A percentile compares a stretch with the other conserved stretches of the same genome.
Evolutionary conservation across 2,888 invertebrate species (phyloP).

Genomic region (Callinectes sapidus): DNA sequence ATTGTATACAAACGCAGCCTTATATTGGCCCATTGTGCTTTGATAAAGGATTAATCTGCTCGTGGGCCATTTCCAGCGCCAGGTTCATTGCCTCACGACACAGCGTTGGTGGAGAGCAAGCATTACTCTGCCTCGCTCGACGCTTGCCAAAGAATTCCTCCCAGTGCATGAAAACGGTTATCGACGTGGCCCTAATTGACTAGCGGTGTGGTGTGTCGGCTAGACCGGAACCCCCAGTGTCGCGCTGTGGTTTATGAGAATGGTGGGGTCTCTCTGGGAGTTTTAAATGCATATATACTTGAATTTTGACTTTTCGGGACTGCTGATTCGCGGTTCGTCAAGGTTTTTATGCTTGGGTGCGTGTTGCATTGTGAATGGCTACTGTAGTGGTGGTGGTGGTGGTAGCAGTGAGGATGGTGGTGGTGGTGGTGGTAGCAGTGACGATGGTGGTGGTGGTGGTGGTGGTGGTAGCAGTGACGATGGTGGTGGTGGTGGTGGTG

Average conservation of each 20-base stretch:
- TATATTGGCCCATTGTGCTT: conserved; percentile 8
- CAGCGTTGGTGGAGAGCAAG: neutral
- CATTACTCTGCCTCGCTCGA: neutral
- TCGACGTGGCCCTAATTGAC: neutral
- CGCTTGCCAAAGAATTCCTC: conserved; percentile 17
- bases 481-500: neutral
- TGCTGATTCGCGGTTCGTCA: neutral
- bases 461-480: too few relatives aligned
- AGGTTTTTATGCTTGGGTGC: neutral
- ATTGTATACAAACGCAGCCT: neutral
- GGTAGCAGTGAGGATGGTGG: too few relatives aligned
- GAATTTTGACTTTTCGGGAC: neutral
- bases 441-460: neutral
- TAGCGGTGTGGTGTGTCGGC: neutral
- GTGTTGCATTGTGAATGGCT: neutral
- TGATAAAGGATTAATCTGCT: conserved; percentile 31
- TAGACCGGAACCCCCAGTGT: neutral
- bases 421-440: neutral
- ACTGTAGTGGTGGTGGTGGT: neutral
- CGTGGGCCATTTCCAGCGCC: neutral
- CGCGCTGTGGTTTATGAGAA: neutral
- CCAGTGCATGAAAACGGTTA: conserved; percentile 22
- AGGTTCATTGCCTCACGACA: neutral
- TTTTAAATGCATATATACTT: neutral
- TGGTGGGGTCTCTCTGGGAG: neutral